Evolutionary conservation across 1,140 invertebrate species (phyloP).

Genomic region (Neodiprion pinetum): DNA sequence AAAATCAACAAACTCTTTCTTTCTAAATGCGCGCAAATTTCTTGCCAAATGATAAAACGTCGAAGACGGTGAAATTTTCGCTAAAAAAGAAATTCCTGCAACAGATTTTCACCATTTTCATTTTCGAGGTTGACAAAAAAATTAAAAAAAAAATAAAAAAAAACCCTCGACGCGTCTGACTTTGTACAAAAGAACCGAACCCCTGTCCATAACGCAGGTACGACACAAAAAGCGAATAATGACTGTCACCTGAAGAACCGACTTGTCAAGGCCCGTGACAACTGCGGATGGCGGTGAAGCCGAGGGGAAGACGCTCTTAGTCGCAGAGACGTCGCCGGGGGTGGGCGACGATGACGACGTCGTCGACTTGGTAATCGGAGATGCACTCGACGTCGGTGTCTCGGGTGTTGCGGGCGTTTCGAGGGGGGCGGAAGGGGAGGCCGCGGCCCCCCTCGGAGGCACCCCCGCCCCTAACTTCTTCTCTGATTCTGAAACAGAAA

Average conservation of each 20-base stretch:
- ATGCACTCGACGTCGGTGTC: neutral
- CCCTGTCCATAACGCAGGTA: too few relatives aligned
- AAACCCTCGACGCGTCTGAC: too few relatives aligned
- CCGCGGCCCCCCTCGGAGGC: conserved; percentile 43
- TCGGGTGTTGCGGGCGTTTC: conserved; percentile 15
- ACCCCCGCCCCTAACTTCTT: conserved; percentile 38
- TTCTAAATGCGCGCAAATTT: too few relatives aligned
- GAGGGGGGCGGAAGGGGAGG: conserved; percentile 42
- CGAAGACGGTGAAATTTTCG: neutral
- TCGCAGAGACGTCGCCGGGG: conserved; percentile 24
- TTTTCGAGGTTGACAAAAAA: neutral
- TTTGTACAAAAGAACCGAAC: too few relatives aligned
- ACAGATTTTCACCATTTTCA: neutral
- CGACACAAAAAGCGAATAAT: conserved; percentile 28
- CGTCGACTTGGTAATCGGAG: conserved; percentile 8
- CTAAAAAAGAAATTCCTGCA: neutral
- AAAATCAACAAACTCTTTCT: too few relatives aligned
- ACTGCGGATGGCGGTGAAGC: conserved; percentile 53
- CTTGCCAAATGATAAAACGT: neutral
- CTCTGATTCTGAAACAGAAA: conserved; percentile 48
- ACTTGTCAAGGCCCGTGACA: conserved; percentile 69
- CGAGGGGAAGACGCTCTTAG: conserved; percentile 23
- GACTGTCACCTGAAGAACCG: conserved; percentile 66
- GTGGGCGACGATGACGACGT: conserved; percentile 32
- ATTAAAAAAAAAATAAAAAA: too few relatives aligned